These are phyloP conservation scores for Tokudaia muenninki DNA, from an alignment of 2,797 vertebrate species.

Conservation along the genomic window DNA sequence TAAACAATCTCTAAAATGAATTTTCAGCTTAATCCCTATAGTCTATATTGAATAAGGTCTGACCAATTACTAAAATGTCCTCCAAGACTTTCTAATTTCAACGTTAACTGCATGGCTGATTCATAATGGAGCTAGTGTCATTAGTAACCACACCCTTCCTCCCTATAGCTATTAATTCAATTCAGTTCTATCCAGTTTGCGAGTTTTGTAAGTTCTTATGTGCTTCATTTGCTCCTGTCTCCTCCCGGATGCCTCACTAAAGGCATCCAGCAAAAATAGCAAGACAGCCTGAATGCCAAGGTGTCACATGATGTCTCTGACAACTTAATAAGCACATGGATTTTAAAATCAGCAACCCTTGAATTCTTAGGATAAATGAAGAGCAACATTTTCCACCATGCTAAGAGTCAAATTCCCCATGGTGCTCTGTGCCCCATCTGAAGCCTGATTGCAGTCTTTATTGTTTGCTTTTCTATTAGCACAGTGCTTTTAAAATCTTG, in stretches of 20 bases:
- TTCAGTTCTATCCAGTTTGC: neutral
- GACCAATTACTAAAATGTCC: neutral
- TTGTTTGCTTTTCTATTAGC: neutral
- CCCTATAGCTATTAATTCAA: neutral
- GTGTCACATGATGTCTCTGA: no score
- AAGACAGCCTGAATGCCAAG: neutral
- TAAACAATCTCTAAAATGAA: neutral
- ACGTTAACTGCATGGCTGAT: neutral
- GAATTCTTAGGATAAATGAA: neutral
- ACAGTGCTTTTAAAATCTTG: neutral
- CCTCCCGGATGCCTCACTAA: no score
- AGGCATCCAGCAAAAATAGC: neutral
- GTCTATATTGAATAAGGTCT: neutral
- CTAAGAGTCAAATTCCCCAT: neutral
- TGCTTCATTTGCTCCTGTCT: neutral
- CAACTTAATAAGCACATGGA: neutral
- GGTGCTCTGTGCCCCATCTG: neutral
- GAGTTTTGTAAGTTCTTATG: neutral
- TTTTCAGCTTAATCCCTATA: neutral
- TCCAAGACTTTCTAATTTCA: neutral
- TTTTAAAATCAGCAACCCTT: neutral
- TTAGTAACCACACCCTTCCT: neutral
- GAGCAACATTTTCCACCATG: neutral
- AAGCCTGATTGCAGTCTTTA: neutral
- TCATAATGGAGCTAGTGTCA: neutral